These are phyloP conservation scores for Archivesica marissinica DNA, from an alignment of 1,140 invertebrate species.

Conservation along the genomic window DNA sequence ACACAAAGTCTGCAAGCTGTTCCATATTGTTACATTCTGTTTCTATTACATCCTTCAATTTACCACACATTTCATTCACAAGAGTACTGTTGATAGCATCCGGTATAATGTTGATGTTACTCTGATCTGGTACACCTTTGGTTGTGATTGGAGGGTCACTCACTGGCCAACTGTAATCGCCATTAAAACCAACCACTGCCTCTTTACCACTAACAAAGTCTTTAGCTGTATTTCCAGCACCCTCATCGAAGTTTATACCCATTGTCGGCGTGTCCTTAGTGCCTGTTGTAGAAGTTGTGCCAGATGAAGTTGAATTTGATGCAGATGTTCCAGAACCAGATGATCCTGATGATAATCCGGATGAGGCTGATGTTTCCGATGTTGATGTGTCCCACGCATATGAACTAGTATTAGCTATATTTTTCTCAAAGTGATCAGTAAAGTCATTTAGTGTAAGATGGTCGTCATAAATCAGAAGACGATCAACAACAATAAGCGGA, in stretches of 20 bases:
- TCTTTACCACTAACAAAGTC: constrained; percentile 37
- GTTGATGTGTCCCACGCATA: neutral
- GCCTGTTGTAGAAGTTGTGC: neutral
- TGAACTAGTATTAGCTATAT: constrained; percentile 42
- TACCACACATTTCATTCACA: constrained; percentile 14
- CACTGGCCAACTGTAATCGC: neutral
- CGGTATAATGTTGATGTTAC: neutral
- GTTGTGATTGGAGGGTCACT: constrained; percentile 53
- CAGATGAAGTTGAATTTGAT: neutral
- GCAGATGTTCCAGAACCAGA: neutral
- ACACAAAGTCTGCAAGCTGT: neutral
- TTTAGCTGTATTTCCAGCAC: constrained; percentile 18
- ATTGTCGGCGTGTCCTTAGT: constrained; percentile 12
- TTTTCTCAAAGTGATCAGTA: constrained; percentile 35
- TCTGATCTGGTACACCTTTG: constrained; percentile 36
- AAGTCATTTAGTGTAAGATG: constrained; percentile 32
- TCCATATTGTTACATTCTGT: constrained; percentile 9
- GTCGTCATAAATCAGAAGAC: constrained; percentile 27
- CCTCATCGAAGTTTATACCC: constrained; percentile 61
- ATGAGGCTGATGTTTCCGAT: neutral
- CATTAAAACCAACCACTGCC: constrained; percentile 43
- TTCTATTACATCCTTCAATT: constrained; percentile 7
- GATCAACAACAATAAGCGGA: constrained; percentile 42
- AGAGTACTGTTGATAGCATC: neutral
- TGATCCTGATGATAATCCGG: neutral